These are phyloP conservation scores for Craniophora ligustri DNA, from an alignment of 2,888 invertebrate species.

Conservation along the genomic window DNA sequence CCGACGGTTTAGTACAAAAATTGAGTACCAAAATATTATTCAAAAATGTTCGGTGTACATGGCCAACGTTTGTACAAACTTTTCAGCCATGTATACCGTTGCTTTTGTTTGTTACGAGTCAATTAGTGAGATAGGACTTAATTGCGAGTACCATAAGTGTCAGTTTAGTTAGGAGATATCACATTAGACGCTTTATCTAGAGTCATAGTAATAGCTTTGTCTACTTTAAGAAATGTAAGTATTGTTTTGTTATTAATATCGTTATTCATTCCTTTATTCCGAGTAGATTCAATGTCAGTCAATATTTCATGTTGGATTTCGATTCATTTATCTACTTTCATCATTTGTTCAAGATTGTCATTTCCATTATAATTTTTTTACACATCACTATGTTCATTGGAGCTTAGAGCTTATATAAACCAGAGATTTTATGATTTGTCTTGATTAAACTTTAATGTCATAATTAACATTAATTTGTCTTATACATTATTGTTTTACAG, in stretches of 20 bases:
- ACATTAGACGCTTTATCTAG: slow-evolving; percentile 56
- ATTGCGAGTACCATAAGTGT: slow-evolving; percentile 50
- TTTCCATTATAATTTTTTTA: background rate
- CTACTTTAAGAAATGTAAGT: slow-evolving; percentile 27
- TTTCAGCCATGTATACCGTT: slow-evolving; percentile 45
- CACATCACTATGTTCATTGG: slow-evolving; percentile 13
- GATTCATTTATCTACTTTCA: background rate
- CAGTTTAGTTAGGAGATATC: slow-evolving; percentile 51
- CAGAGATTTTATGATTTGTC: too few species aligned
- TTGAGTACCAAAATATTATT: slow-evolving; percentile 85
- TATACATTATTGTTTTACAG: too few species aligned
- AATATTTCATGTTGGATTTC: background rate
- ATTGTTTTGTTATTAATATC: slow-evolving; percentile 15
- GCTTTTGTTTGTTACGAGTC: slow-evolving; percentile 41
- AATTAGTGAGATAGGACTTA: slow-evolving; percentile 53
- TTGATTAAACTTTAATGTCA: slow-evolving; percentile 4
- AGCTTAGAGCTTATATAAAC: slow-evolving; percentile 24
- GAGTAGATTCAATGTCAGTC: background rate
- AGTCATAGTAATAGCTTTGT: slow-evolving; percentile 35
- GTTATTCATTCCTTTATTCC: slow-evolving; percentile 1
- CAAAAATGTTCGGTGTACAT: slow-evolving; percentile 61
- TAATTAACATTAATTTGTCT: too few species aligned
- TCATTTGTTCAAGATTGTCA: background rate
- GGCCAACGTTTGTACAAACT: slow-evolving; percentile 45
- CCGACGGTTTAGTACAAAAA: slow-evolving; percentile 82